Evolutionary conservation across 1,140 invertebrate species (phyloP).

Genomic region (Micrasema minimum): DNA sequence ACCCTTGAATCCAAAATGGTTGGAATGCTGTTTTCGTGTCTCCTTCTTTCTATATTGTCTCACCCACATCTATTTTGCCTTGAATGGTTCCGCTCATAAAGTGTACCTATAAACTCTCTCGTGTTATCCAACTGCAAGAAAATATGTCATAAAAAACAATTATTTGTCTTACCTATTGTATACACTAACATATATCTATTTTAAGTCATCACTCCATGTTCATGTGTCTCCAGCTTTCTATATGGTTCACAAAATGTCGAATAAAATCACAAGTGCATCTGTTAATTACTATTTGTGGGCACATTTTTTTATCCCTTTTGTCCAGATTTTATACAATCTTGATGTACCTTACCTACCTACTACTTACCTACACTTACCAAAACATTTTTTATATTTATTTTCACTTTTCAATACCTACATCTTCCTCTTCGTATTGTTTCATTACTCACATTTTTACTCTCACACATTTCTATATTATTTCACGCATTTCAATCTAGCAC

Average conservation of each 20-base stretch:
- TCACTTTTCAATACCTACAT: no score
- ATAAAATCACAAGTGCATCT: conserved; percentile 16
- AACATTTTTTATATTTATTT: no score
- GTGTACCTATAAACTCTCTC: not conserved
- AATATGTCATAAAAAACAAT: not conserved
- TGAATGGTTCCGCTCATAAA: conserved; percentile 45
- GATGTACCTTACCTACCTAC: conserved; percentile 6
- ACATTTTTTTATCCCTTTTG: conserved; percentile 14
- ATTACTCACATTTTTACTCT: no score
- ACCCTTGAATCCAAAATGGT: conserved; percentile 36
- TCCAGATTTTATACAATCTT: conserved; percentile 11
- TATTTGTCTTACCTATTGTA: conserved; percentile 12
- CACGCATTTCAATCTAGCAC: no score
- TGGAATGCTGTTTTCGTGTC: conserved; percentile 47
- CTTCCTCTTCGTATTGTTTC: no score
- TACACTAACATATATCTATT: conserved; percentile 15
- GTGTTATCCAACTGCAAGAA: not conserved
- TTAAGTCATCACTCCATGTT: conserved; percentile 46
- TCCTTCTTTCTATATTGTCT: conserved; percentile 42
- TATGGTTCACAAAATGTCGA: conserved; percentile 35
- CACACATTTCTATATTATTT: no score
- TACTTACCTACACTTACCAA: no score
- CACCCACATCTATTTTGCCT: conserved; percentile 52
- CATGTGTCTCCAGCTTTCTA: conserved; percentile 51
- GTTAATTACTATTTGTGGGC: conserved; percentile 18